Conservation (phyloP, 2,888 invertebrate species). For the Protophormia terraenovae region DNA sequence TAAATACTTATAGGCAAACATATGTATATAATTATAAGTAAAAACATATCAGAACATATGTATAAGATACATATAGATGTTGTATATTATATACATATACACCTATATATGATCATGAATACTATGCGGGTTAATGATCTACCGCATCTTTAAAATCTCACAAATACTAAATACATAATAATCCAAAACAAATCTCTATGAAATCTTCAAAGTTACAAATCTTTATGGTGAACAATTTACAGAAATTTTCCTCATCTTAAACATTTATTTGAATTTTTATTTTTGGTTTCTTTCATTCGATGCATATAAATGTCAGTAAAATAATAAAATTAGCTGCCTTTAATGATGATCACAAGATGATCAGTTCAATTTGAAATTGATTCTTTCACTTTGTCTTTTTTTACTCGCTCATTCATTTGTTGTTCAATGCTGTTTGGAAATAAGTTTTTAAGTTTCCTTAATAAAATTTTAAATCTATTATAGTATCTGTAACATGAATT, state of each 20-base stretch:
- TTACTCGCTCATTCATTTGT: not conserved
- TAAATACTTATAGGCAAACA: not conserved
- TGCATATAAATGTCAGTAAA: conserved; percentile 72
- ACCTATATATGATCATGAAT: not conserved
- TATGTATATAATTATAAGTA: not conserved
- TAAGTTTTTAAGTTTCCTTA: conserved; percentile 38
- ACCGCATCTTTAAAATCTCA: conserved; percentile 43
- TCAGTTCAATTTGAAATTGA: conserved; percentile 21
- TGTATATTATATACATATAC: not conserved
- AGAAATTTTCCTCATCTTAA: conserved; percentile 2
- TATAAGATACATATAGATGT: not conserved
- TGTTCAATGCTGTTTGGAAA: conserved; percentile 4
- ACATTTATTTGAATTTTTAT: conserved; percentile 52
- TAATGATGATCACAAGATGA: conserved; percentile 51
- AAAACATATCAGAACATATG: not conserved
- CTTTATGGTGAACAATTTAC: conserved; percentile 58
- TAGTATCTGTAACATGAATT: conserved; percentile 25
- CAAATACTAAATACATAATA: conserved; percentile 40
- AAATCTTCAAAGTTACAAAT: conserved; percentile 57
- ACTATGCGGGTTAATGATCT: conserved; percentile 55
- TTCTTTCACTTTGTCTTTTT: not conserved
- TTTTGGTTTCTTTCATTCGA: conserved; percentile 37
- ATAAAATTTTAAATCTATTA: conserved; percentile 55
- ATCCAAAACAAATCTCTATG: conserved; percentile 56
- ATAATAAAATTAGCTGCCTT: conserved; percentile 77